Percentiles rank a stretch among this genome's conserved stretches.
phyloP scores from a whole-genome alignment of 2,113 vertebrate genomes.

The Ochotona curzoniae region DNA sequence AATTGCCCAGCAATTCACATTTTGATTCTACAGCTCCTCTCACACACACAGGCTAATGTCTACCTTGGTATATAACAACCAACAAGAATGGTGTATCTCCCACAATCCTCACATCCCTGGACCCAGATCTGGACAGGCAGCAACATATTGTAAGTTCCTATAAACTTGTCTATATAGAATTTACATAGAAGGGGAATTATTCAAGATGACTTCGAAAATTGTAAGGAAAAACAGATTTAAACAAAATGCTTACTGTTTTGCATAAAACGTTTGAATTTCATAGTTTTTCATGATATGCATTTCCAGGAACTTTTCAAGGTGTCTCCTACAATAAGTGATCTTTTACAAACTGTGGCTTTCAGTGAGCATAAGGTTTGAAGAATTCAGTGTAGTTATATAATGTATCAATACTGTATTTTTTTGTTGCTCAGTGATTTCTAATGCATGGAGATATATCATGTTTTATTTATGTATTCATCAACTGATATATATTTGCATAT shows the following conservation, averaged over 20 bases:
- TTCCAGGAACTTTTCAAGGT: too few relatives aligned
- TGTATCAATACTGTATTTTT: background rate
- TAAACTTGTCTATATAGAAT: background rate
- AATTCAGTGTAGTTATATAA: background rate
- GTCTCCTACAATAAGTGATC: background rate
- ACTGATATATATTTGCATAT: background rate
- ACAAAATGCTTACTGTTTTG: too few relatives aligned
- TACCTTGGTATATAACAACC: too few relatives aligned
- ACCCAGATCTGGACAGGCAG: background rate
- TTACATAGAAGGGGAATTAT: background rate
- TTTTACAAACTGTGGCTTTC: background rate
- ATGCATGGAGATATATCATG: background rate
- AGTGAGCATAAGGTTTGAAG: background rate
- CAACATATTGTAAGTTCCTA: background rate
- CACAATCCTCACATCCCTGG: background rate
- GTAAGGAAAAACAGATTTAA: too few relatives aligned
- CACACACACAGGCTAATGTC: too few relatives aligned
- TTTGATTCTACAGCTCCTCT: too few relatives aligned
- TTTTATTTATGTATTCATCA: background rate
- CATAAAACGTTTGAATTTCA: too few relatives aligned
- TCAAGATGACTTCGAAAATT: too few relatives aligned
- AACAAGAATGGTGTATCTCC: background rate
- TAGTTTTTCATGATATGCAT: too few relatives aligned
- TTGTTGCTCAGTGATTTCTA: background rate
- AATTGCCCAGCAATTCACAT: too few relatives aligned